These are phyloP conservation scores for Pardalotus punctatus DNA, from an alignment of 2,113 vertebrate species.

Conservation along the genomic window DNA sequence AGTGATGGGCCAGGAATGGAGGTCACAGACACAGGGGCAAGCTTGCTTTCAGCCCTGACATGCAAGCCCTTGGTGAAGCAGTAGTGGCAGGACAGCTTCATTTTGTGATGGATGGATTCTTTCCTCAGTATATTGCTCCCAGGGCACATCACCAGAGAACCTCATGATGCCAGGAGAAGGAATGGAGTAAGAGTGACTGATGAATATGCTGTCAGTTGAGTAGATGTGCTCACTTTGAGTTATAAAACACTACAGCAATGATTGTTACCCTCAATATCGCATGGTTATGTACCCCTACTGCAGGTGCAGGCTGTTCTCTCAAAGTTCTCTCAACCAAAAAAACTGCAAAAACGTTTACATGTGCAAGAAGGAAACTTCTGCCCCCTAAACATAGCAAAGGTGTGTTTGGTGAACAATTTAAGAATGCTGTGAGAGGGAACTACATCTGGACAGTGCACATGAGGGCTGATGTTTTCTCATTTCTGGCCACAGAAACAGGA, in stretches of 20 bases:
- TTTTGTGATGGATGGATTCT: neutral
- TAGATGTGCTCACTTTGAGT: neutral
- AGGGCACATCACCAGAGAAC: neutral
- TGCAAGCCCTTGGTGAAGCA: neutral
- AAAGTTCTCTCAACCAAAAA: neutral
- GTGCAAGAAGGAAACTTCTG: neutral
- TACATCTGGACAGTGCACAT: neutral
- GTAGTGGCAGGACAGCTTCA: neutral
- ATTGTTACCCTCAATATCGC: neutral
- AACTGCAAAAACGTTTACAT: fast-evolving
- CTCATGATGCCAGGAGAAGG: neutral
- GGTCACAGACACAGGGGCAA: neutral
- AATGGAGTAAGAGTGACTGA: neutral
- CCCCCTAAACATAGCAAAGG: neutral
- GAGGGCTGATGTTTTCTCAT: neutral
- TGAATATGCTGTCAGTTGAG: neutral
- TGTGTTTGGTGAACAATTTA: neutral
- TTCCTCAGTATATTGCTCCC: neutral
- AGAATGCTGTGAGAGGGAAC: neutral
- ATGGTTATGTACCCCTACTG: neutral
- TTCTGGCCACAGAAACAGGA: neutral
- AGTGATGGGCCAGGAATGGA: neutral
- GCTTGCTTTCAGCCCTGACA: fast-evolving
- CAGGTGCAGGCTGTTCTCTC: neutral
- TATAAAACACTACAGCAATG: neutral